phyloP scores from a whole-genome alignment of 2,113 vertebrate genomes.

The Pygoscelis antarcticus region DNA sequence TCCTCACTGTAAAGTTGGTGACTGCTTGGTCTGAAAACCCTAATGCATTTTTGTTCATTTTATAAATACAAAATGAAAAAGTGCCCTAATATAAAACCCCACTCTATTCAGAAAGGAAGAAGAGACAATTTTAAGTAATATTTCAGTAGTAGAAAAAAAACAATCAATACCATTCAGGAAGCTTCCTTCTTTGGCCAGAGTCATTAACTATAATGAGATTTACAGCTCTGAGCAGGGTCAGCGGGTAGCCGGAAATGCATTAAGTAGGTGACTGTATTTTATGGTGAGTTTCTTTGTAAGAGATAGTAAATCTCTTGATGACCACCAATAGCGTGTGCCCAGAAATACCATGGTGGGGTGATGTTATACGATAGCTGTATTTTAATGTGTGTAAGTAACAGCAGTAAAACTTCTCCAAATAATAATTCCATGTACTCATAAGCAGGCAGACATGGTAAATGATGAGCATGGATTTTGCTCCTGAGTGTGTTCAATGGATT shows the following conservation, averaged over 20 bases:
- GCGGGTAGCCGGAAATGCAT: neutral
- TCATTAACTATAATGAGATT: neutral
- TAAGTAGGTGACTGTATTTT: neutral
- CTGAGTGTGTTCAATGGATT: neutral
- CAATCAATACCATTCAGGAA: slow-evolving; percentile 3
- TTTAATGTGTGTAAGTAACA: neutral
- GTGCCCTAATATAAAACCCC: neutral
- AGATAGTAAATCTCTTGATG: neutral
- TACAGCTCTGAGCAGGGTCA: neutral
- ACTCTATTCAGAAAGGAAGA: neutral
- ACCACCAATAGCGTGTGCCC: neutral
- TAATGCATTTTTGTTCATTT: neutral
- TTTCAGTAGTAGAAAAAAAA: neutral
- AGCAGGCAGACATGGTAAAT: neutral
- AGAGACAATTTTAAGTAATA: slow-evolving; percentile 10
- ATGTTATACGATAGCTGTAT: neutral
- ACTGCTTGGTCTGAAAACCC: slow-evolving; percentile 29
- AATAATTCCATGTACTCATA: neutral
- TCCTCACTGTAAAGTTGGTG: slow-evolving; percentile 33
- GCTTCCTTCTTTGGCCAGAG: neutral
- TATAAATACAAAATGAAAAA: slow-evolving; percentile 25
- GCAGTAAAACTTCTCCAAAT: neutral
- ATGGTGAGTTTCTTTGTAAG: neutral
- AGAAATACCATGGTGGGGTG: neutral
- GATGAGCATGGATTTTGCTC: neutral